Evolutionary conservation across 2,113 vertebrate genomes (phyloP), one percentile per base, ranked within the genome.

Genomic region (Typhlomys cinereus): DNA sequence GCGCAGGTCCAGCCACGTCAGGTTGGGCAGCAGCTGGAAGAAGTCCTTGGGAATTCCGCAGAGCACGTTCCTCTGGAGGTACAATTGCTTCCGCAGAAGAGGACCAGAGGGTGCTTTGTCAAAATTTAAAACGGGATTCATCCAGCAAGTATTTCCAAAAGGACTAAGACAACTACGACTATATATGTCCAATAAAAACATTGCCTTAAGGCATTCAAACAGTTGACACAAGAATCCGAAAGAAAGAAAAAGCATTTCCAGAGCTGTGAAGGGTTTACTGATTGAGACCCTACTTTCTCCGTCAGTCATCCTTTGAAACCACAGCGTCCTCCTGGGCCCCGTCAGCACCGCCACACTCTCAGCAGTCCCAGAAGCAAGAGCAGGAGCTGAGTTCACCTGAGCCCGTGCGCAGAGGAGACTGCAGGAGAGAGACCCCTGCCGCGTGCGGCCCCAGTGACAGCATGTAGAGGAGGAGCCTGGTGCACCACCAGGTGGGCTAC

Each of bases 1-100:
- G 57, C 97, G 93, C 39, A 99, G 98, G 97, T 98, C 97, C 79
- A 99, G 96, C 98, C 99, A 99, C 25, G 98, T 96, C 76, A 99
- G 98, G 95, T 86, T 95, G 62, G 98, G 98, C 97, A 99, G 96
- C 50, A 97, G 88, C 83, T 89, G 88, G 92, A 99, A 99, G 85
- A 98, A 94, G 41, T 95, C 97, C 10, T 94, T 48, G 0, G 98
- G 98, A 85, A 99, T 62, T 11, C 5, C 69, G 46, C 93, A 88
- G 20, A 98, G 83, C 71, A 95, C 95, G 69, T 99, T 99, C 54
- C 98, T 98, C 97, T 98, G 98, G n/a, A 98, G 98, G 93, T 98
- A 87, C 73, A 97, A 41, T 94, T 96, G 96, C 98, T 97, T 74
- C 34, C 81, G 0, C 48, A 31, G n/a, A 73, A 36, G 69, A 34